Evolutionary conservation across 1,140 invertebrate species (phyloP).

Genomic region (Tenebrio molitor): DNA sequence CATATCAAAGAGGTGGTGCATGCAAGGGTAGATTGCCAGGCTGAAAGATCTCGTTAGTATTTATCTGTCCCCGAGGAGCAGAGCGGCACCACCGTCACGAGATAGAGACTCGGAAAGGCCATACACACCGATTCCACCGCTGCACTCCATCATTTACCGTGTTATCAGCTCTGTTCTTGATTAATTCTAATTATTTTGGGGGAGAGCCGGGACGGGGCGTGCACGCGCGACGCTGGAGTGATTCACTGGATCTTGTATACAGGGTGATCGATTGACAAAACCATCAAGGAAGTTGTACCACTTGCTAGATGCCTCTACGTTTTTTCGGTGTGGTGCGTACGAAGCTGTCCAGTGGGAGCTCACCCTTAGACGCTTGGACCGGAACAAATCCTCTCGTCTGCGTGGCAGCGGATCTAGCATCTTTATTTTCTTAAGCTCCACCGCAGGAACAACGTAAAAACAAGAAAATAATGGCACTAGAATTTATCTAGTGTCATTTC

Average conservation of each 20-base stretch:
- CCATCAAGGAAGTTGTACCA: too few relatives aligned
- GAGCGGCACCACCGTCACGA: constrained; percentile 48
- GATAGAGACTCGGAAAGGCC: constrained; percentile 27
- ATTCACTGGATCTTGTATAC: constrained; percentile 20
- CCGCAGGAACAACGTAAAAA: too few relatives aligned
- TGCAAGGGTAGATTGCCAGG: constrained; percentile 61
- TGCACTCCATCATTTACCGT: constrained; percentile 58
- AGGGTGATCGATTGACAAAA: constrained; percentile 9
- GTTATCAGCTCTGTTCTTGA: constrained; percentile 59
- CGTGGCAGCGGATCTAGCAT: too few relatives aligned
- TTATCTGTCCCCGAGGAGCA: constrained; percentile 61
- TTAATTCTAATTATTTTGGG: constrained; percentile 62
- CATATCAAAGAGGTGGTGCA: constrained; percentile 39
- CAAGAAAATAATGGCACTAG: too few relatives aligned
- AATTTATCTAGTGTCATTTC: too few relatives aligned
- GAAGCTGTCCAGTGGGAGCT: too few relatives aligned
- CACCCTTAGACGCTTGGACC: too few relatives aligned
- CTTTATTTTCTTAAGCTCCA: too few relatives aligned
- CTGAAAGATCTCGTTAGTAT: constrained; percentile 64
- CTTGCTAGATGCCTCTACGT: too few relatives aligned
- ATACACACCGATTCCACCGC: constrained; percentile 42
- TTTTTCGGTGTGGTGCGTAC: too few relatives aligned
- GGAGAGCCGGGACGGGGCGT: constrained; percentile 42
- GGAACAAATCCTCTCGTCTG: too few relatives aligned
- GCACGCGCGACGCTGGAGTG: constrained; percentile 30